Percentiles rank a stretch among this genome's conserved stretches.
These are phyloP conservation scores for Bambusicola thoracicus DNA, from an alignment of 2,113 vertebrate species.

Conservation along the genomic window DNA sequence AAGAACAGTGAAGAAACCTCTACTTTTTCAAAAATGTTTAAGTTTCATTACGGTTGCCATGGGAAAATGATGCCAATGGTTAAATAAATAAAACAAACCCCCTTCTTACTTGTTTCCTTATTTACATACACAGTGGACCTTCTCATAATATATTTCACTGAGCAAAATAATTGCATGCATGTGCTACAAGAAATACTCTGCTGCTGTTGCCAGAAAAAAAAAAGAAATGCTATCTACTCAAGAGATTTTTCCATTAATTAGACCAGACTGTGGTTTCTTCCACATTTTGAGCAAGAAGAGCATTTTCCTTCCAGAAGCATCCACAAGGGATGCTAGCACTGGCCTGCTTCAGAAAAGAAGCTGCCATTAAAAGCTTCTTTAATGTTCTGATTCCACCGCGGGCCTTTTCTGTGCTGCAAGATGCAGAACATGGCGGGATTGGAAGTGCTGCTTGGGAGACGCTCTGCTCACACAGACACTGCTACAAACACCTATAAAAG, in stretches of 20 bases:
- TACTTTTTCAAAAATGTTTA: background rate
- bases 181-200: background rate
- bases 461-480: background rate
- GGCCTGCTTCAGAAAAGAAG: background rate
- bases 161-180: background rate
- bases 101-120: background rate
- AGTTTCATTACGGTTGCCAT: background rate
- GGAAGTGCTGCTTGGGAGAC: fast-evolving
- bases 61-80: background rate
- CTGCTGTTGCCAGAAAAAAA: background rate
- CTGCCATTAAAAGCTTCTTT: background rate
- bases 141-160: background rate
- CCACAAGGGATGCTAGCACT: fast-evolving
- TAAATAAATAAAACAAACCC: background rate
- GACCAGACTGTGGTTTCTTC: background rate
- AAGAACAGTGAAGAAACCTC: background rate
- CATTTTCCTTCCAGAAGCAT: background rate
- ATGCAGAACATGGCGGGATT: fast-evolving
- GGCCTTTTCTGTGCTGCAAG: background rate
- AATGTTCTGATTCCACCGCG: background rate
- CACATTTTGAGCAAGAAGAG: background rate
- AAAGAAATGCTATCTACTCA: background rate
- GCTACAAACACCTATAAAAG: background rate
- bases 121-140: background rate
- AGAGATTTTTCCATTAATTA: background rate